Evolutionary conservation across 2,113 vertebrate species (phyloP).

Genomic region (Podarcis muralis): DNA sequence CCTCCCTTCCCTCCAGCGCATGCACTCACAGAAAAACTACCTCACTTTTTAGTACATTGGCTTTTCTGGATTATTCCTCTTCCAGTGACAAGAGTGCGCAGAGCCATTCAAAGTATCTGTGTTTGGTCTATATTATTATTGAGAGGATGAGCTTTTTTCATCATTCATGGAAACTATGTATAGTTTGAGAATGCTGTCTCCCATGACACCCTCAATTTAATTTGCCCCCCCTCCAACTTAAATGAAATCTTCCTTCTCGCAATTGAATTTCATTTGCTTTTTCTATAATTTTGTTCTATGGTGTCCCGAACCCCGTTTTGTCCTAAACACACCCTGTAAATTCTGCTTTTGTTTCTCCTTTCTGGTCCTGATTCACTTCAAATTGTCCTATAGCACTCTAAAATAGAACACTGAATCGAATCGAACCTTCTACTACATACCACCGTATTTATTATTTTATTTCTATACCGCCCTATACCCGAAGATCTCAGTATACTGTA

Average conservation of each 20-base stretch:
- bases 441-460: background rate
- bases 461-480: too few species aligned
- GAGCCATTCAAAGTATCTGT: background rate
- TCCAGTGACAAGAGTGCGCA: background rate
- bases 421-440: background rate
- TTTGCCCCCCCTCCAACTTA: background rate
- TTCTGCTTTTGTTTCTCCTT: background rate
- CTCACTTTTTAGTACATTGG: background rate
- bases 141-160: background rate
- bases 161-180: background rate
- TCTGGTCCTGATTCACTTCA: background rate
- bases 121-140: background rate
- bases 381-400: background rate
- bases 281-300: background rate
- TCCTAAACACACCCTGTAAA: background rate
- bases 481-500: too few species aligned
- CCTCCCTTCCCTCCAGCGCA: background rate
- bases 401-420: background rate
- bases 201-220: background rate
- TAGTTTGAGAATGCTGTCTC: background rate
- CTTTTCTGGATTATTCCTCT: background rate
- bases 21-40: background rate
- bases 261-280: background rate
- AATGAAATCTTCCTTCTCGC: background rate
- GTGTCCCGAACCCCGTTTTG: too few species aligned